These are phyloP conservation scores for Sturnira hondurensis DNA, from an alignment of 2,113 vertebrate species.

Conservation along the genomic window DNA sequence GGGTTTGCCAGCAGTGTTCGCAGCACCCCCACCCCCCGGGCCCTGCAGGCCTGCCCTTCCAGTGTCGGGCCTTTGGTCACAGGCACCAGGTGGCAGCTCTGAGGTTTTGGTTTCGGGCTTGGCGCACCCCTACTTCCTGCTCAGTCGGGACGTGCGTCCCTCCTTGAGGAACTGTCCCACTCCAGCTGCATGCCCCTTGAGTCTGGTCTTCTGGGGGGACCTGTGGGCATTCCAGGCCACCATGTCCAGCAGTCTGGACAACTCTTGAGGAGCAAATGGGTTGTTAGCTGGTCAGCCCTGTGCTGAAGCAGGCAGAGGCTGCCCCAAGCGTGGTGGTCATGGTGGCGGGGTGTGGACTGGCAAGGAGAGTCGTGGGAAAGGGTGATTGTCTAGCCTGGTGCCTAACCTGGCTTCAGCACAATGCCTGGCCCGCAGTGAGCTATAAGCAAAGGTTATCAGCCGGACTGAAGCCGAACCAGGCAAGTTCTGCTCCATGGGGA, in stretches of 20 bases:
- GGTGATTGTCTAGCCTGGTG: accelerated
- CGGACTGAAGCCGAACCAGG: not conserved
- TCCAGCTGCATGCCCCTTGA: not conserved
- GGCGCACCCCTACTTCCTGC: not conserved
- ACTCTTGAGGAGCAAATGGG: not conserved
- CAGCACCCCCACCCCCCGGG: accelerated
- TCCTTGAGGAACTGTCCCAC: not conserved
- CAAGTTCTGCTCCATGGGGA: too few species aligned
- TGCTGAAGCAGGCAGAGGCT: too few species aligned
- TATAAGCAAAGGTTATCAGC: not conserved
- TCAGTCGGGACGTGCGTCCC: not conserved
- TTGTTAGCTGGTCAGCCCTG: not conserved
- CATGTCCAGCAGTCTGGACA: not conserved
- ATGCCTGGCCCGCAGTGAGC: accelerated
- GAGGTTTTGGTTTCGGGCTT: not conserved
- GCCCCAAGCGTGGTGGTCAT: too few species aligned
- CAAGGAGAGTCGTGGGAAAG: accelerated
- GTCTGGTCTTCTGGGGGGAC: not conserved
- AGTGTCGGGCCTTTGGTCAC: not conserved
- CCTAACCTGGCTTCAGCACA: not conserved
- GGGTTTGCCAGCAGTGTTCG: not conserved
- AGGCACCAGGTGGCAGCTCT: not conserved
- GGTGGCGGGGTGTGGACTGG: not conserved
- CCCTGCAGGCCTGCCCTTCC: not conserved
- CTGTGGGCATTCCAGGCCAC: not conserved